Conservation (phyloP, 2,797 vertebrate species). For the Tachyglossus aculeatus region DNA sequence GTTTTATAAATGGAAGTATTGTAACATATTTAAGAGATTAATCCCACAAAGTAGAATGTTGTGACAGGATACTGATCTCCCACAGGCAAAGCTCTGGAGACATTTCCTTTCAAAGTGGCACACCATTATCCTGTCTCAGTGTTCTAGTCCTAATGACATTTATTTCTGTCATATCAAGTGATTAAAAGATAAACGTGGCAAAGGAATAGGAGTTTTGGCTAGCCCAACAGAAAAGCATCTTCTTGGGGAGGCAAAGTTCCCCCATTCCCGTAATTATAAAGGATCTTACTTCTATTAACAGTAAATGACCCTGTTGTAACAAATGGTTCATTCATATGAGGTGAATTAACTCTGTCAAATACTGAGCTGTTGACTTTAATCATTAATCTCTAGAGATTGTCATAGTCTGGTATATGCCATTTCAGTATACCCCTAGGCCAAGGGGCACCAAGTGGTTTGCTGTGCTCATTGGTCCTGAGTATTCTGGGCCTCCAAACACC, state of each 20-base stretch:
- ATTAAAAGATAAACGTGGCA: conserved; percentile 54
- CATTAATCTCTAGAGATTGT: too few relatives aligned
- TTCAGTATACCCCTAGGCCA: too few relatives aligned
- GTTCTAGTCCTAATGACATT: conserved; percentile 49
- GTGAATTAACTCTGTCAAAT: too few relatives aligned
- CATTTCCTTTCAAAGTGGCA: conserved; percentile 45
- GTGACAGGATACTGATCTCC: conserved; percentile 35
- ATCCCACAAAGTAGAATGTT: conserved; percentile 46
- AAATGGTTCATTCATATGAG: too few relatives aligned
- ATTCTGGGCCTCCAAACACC: too few relatives aligned
- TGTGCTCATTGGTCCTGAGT: too few relatives aligned
- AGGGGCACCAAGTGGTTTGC: too few relatives aligned
- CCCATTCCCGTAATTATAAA: too few relatives aligned
- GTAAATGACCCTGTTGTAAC: too few relatives aligned
- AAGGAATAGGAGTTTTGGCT: not conserved
- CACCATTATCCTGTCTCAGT: conserved; percentile 54
- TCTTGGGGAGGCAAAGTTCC: not conserved
- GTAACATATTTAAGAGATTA: conserved; percentile 54
- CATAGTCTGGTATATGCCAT: too few relatives aligned
- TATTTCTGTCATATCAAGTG: conserved; percentile 52
- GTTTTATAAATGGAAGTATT: conserved; percentile 41
- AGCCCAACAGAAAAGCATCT: not conserved
- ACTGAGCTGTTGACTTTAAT: too few relatives aligned
- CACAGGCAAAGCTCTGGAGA: conserved; percentile 30
- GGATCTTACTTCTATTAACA: too few relatives aligned